phyloP scores from a whole-genome alignment of 2,113 vertebrate genomes.

The Malurus alboscapulatus region DNA sequence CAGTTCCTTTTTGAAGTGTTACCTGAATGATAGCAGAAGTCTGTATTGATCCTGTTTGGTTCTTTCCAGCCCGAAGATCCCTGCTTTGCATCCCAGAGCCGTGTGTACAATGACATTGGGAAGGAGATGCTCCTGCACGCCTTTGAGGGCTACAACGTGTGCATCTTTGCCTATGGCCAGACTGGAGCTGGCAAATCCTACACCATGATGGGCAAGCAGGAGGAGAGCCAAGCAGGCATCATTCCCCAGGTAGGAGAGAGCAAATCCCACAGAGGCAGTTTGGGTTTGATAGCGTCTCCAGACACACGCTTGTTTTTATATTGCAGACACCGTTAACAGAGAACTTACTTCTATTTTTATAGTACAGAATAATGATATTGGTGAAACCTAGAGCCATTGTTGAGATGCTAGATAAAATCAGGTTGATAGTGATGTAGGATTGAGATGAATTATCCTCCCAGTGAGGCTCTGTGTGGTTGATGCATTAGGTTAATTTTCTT shows the following conservation, averaged over 20 bases:
- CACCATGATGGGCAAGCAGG: slow-evolving; percentile 99
- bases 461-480: background rate
- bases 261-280: background rate
- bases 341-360: background rate
- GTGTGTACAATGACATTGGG: slow-evolving; percentile 97
- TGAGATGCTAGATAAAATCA: background rate
- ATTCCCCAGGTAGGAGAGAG: slow-evolving; percentile 90
- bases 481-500: background rate
- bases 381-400: background rate
- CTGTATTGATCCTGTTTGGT: background rate
- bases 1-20: background rate
- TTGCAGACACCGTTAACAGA: background rate
- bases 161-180: slow-evolving; percentile 98
- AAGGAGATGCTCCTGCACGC: slow-evolving; percentile 97
- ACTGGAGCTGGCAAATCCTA: slow-evolving; percentile 98
- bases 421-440: background rate
- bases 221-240: slow-evolving; percentile 97
- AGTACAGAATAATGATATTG: background rate
- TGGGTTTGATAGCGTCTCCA: background rate
- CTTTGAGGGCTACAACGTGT: slow-evolving; percentile 98
- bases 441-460: background rate
- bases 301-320: background rate
- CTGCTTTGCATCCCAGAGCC: slow-evolving; percentile 91
- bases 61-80: slow-evolving; percentile 87
- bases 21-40: background rate